Base-by-base conservation (phyloP, 2,888 invertebrate genomes). In the Scaptomyza flava region DNA sequence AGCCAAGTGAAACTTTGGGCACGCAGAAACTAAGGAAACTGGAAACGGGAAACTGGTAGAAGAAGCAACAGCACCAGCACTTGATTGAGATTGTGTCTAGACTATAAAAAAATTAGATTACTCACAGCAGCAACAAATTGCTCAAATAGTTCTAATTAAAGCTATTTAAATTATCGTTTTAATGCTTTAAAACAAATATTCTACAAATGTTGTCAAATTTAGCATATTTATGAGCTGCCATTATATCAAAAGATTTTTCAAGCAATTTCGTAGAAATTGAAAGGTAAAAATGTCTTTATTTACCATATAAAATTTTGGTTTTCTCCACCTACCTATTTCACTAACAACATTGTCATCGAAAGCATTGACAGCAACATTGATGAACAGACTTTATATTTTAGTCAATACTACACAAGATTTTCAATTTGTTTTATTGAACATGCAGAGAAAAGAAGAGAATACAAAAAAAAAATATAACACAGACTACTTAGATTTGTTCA, bases 401-500 rank as follows among this genome's bases (percentile, higher is more conserved):
- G 34, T 42, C 41, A 54, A 45, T 33, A 57, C 42, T 11, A 30
- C 11, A 33, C 14, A 31, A 36, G 53, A 38, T 43, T 51, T 42
- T 12, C 2, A 27, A 43, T 33, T 34, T 45, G 14, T 45, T n/a
- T 6, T 14, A 50, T 2, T 9, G 27, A 23, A 27, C 33, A 17
- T 11, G 48, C 11, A 11, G 14, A 12, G 2, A 33, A 20, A 20
- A 1, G 17, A 33, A 6, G 7, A 20, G 27, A 17, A 33, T 17
- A n/a, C n/a, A n/a, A 8, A 8, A 14, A 36, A 54, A 50, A 47
- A 7, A 52, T 41, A 46, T 11, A 33, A 14, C 36, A 48, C 34
- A 71, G 63, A 63, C 60, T 74, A 51, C 74, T 74, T 61, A 52
- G 76, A 74, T 74, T 70, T 64, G 79, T 71, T 74, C 66, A 64